phyloP scores from a whole-genome alignment of 2,888 invertebrate species.

The Synergus japonicus region DNA sequence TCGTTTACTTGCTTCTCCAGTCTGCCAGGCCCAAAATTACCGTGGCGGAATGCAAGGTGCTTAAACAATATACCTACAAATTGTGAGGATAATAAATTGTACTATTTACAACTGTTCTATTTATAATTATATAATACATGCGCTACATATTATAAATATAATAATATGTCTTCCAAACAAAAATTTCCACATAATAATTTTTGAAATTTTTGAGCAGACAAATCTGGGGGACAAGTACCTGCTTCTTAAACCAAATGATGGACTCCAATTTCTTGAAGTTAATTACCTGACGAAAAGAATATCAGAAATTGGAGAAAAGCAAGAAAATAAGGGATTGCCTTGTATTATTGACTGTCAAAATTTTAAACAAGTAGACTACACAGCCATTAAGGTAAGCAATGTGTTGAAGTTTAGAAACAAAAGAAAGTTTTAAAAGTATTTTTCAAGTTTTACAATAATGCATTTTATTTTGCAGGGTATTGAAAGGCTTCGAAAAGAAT shows the following conservation, averaged over 20 bases:
- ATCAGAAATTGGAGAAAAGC: conserved; percentile 77
- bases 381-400: conserved; percentile 81
- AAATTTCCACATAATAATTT: conserved; percentile 41
- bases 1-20: conserved; percentile 82
- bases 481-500: conserved; percentile 80
- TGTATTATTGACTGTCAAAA: conserved; percentile 83
- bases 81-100: conserved; percentile 37
- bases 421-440: too few relatives aligned
- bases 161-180: conserved; percentile 6
- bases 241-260: conserved; percentile 82
- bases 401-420: too few relatives aligned
- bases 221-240: conserved; percentile 79
- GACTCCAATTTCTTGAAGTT: conserved; percentile 85
- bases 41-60: conserved; percentile 77
- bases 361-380: conserved; percentile 84
- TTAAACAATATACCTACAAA: conserved; percentile 48
- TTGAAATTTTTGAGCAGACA: conserved; percentile 69
- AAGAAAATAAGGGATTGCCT: conserved; percentile 77
- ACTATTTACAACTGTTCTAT: background rate
- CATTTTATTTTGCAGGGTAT: conserved; percentile 78
- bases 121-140: conserved; percentile 15
- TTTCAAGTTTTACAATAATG: background rate
- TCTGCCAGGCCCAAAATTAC: conserved; percentile 83
- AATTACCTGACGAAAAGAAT: conserved; percentile 82
- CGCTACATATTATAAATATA: conserved; percentile 46